Base-by-base conservation (phyloP, 30 jellyfish, hydroid and myxozoan genomes). In the Aurelia aurita region DNA sequence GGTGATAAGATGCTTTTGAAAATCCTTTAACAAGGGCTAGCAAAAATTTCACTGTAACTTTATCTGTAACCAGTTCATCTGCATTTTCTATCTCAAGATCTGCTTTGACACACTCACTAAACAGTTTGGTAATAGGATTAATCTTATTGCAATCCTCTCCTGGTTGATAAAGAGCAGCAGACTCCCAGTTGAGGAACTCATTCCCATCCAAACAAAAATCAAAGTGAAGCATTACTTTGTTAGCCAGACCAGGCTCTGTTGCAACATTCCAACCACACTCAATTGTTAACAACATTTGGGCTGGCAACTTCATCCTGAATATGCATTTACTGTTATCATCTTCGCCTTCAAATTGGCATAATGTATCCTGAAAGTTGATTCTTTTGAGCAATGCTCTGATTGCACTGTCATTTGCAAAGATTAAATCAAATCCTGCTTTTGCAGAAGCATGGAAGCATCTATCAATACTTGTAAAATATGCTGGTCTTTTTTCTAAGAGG, bases 371-470 rank as follows among this genome's bases (percentile, higher is more conserved):
- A 59, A 81, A 81, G 45, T 65, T 84, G 34, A 81, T 57, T 39
- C 91, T 49, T 53, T 34, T 55, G 18, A 81, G 73, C 65, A 81
- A 53, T 53, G 82, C 44, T 55, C 54, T 81, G 21, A 81, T 53
- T 0, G 80, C 78, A 16, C 20, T 22, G n/a, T 67, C 85, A 59
- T 81, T 35, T 66, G 84, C 85, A 49, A 81, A 61, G 16, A 81
- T 72, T 66, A 81, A 29, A 46, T 81, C 91, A 66, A 68, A 57
- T 15, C 78, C 85, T 26, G 62, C 83, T 22, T 81, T 81, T 8
- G 77, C 91, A 12, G 85, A 81, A 2, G 83, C 83, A 67, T 81
- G 84, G 72, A 46, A 81, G 57, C 91, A 81, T 55, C 58, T 60
- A 22, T 81, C 78, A 54, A 81, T 32, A 46, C 69, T 18, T 22